Base-by-base conservation (phyloP, 2,797 vertebrate species). In the Pelobates cultripes region DNA sequence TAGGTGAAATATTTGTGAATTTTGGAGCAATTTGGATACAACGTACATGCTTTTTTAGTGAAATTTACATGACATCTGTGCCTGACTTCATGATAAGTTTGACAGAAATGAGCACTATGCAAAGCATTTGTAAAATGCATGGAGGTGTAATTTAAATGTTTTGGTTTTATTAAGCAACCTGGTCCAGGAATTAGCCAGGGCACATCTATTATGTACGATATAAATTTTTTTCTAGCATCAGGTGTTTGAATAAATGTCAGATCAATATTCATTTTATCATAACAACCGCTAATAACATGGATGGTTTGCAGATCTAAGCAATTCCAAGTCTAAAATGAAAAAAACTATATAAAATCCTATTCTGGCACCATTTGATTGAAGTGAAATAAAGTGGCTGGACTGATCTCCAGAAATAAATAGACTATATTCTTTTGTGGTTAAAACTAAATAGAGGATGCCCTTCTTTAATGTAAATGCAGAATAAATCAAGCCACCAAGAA, bases 381-480 rank as follows among this genome's bases (percentile, higher is more conserved):
- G 28, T n/a, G 61, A 64, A 64, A 17, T 64, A 64, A 64, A 64
- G 61, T 10, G 17, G 17, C 12, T 64, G 61, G 14, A 40, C 45
- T 17, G 28, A 51, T 71, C n/a, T 71, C 51, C 14, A 51, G 70
- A 71, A 53, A 71, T 71, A 70, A 43, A 70, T 43, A 44, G 43
- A n/a, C 14, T 15, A 7, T 17, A 51, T 71, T 51, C 45, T 40
- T 71, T 14, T 71, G 45, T 10, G 3, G 45, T 53, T 71, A 14
- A 40, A 71, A 28, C 44, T 71, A 53, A 43, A 71, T 28, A 28
- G 70, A 40, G 17, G 45, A 57, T 57, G 53, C 9, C 10, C 40
- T 73, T 43, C 51, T 55, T 55, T 73, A 42, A 73, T 73, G 70
- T 51, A 53, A 73, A 73, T 55, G 6, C 71, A 57, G 53, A 73